Evolutionary conservation across 1,140 invertebrate species (phyloP), one percentile per base, ranked within the genome.

Genomic region (Rhysida immarginata): DNA sequence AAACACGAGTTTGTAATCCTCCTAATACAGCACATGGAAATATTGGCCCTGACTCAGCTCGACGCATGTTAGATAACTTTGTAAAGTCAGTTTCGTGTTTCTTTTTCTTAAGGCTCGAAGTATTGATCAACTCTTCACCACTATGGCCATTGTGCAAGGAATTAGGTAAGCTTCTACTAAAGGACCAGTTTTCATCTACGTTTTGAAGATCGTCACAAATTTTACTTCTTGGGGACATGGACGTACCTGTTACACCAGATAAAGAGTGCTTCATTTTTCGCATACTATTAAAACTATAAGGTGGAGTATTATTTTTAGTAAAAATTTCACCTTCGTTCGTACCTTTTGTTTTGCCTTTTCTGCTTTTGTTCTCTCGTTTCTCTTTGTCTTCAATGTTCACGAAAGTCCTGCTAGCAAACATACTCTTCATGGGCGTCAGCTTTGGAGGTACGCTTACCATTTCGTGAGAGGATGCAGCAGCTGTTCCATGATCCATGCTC

Each of bases 341-440:
- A 8, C 50, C 26, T 49, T 54, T 61, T 18, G 49, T 8, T 54
- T 48, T 54, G 35, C 26, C 29, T 27, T 60, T 58, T 42, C 45
- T 58, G 27, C 53, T 45, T 50, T 76, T 23, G 81, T 66, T 66
- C 81, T 83, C 66, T 82, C 77, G 18, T 81, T 67, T 58, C 78
- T 80, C 64, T 80, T 80, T 67, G 79, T 80, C 1, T 75, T 74
- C 60, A 54, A 57, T 64, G 83, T 81, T 53, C 81, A 69, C 1
- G n/a, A n/a, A n/a, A n/a, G n/a, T n/a, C n/a, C n/a, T n/a, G 82
- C 82, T 69, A 59, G 81, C 82, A 71, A 87, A 87, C 20, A 84
- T 77, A 63, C 82, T 79, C 1, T 76, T 73, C 13, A 79, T 69
- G 0, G 80, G 75, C 26, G 76, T 77, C 64, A 81, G 81, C 58